Conservation (phyloP, 2,888 invertebrate genomes). For the Athalia circularis region DNA sequence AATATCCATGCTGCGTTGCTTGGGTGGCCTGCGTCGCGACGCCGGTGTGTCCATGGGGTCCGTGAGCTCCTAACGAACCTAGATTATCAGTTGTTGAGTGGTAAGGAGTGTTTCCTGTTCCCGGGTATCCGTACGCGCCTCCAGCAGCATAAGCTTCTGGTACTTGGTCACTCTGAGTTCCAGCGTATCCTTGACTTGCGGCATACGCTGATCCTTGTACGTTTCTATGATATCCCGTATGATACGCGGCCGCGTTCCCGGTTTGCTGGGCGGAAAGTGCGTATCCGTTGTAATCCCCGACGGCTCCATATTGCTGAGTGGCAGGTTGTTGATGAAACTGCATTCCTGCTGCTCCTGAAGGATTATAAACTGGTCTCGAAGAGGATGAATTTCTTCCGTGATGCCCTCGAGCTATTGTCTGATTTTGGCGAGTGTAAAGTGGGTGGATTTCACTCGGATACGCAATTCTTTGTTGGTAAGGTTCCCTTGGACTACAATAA, state of each 20-base stretch:
- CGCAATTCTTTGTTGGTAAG: slow-evolving; percentile 67
- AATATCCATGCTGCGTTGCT: slow-evolving; percentile 75
- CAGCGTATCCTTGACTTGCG: slow-evolving; percentile 57
- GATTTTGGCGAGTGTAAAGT: slow-evolving; percentile 66
- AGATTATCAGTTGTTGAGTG: slow-evolving; percentile 62
- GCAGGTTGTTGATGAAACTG: slow-evolving; percentile 75
- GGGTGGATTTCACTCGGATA: slow-evolving; percentile 68
- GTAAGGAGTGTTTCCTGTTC: slow-evolving; percentile 60
- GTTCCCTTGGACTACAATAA: slow-evolving; percentile 66
- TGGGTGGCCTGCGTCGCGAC: slow-evolving; percentile 71
- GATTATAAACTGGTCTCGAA: slow-evolving; percentile 70
- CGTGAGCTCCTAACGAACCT: slow-evolving; percentile 69
- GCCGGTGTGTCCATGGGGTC: slow-evolving; percentile 73
- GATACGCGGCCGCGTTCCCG: slow-evolving; percentile 72
- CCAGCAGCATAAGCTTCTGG: slow-evolving; percentile 66
- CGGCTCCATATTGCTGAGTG: slow-evolving; percentile 70
- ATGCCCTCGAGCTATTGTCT: slow-evolving; percentile 59
- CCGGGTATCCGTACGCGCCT: slow-evolving; percentile 66
- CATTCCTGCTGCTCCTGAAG: slow-evolving; percentile 59
- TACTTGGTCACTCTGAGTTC: slow-evolving; percentile 57
- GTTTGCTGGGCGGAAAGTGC: slow-evolving; percentile 67
- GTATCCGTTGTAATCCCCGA: slow-evolving; percentile 75
- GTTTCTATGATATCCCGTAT: slow-evolving; percentile 71
- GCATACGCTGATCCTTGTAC: slow-evolving; percentile 61
- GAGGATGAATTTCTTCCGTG: slow-evolving; percentile 63